Percentiles rank a stretch among this genome's conserved stretches.
Evolutionary conservation across 2,797 vertebrate genomes (phyloP).

Genomic region (Silurus aristotelis): DNA sequence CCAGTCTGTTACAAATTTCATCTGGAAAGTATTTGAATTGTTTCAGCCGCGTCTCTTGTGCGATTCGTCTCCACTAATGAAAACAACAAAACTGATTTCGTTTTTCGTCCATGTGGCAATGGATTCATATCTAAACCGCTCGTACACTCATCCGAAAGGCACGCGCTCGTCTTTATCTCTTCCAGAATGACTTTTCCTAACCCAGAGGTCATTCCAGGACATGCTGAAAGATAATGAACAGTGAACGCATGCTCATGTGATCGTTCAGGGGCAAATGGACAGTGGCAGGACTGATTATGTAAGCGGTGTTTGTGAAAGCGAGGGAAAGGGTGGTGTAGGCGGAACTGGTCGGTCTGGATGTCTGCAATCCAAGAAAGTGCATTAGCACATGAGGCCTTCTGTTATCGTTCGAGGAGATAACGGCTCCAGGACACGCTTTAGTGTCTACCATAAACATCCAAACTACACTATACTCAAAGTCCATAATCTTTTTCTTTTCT

Average conservation of each 20-base stretch:
- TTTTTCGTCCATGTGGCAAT: too few species aligned
- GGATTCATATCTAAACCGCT: not conserved
- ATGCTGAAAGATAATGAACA: conserved; percentile 51
- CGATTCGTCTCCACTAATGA: not conserved
- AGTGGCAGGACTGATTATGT: conserved; percentile 51
- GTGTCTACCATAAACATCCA: not conserved
- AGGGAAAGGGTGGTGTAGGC: conserved; percentile 58
- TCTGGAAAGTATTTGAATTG: not conserved
- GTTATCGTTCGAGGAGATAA: not conserved
- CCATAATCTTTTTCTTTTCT: not conserved
- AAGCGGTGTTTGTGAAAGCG: conserved; percentile 58
- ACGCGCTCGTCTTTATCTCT: not conserved
- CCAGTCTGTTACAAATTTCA: not conserved
- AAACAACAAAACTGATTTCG: not conserved
- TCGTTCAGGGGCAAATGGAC: conserved; percentile 10
- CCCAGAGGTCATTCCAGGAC: conserved; percentile 51
- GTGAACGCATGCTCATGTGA: conserved; percentile 59
- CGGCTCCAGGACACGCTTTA: not conserved
- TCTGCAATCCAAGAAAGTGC: not conserved
- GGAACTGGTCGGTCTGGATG: not conserved
- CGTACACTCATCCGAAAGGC: not conserved
- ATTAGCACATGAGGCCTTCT: not conserved
- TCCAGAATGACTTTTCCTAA: conserved; percentile 27
- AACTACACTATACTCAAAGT: too few species aligned
- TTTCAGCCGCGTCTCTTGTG: not conserved